phyloP scores from a whole-genome alignment of 2,113 vertebrate species.

The Sturnira hondurensis region DNA sequence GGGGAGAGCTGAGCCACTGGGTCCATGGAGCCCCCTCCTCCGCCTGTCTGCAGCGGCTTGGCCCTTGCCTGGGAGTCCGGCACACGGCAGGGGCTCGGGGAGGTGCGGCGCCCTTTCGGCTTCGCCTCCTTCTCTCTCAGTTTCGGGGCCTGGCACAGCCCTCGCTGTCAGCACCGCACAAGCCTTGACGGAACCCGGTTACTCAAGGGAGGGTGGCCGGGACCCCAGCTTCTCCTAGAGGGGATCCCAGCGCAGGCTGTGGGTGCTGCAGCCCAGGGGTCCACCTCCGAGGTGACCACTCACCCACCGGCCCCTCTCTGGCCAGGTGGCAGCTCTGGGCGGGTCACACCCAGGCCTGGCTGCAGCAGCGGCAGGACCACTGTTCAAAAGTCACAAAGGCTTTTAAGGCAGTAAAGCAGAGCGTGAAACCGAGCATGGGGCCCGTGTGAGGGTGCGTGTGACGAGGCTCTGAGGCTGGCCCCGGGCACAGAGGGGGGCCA shows the following conservation, averaged over 20 bases:
- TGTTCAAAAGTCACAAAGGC: not conserved
- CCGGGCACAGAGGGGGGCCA: rapidly evolving
- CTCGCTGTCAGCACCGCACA: no score
- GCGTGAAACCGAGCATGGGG: not conserved
- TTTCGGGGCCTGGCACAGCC: no score
- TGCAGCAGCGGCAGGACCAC: rapidly evolving
- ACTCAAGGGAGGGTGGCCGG: not conserved
- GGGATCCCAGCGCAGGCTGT: no score
- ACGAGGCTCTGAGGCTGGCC: rapidly evolving
- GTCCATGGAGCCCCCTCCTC: not conserved
- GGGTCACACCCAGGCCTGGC: not conserved
- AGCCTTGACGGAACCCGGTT: rapidly evolving
- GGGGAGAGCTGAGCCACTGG: rapidly evolving
- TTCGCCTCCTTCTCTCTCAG: not conserved
- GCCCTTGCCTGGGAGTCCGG: no score
- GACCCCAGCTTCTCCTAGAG: not conserved
- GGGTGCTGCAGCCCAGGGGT: rapidly evolving
- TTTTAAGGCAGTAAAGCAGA: not conserved
- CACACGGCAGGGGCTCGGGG: rapidly evolving
- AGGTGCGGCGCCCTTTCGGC: rapidly evolving
- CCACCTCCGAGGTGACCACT: not conserved
- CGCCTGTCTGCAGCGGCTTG: no score
- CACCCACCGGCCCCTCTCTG: rapidly evolving
- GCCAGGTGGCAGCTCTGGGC: not conserved
- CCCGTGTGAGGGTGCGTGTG: rapidly evolving